Evolutionary conservation across 2,888 invertebrate species (phyloP).

Genomic region (Fragum sueziense): DNA sequence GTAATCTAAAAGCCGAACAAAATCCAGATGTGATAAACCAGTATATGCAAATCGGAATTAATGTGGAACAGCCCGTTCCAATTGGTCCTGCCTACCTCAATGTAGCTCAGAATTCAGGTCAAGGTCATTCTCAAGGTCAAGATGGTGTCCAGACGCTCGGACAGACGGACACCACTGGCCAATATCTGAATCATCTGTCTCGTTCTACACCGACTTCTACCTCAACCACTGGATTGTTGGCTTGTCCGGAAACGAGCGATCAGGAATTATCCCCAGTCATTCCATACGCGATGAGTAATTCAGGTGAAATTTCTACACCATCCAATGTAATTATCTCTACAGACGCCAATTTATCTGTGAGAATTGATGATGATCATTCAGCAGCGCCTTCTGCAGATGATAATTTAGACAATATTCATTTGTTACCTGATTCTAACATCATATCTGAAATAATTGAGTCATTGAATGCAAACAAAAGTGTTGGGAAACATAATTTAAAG

Average conservation of each 20-base stretch:
- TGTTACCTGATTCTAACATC: background rate
- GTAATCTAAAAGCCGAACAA: background rate
- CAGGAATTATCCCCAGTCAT: slow-evolving; percentile 36
- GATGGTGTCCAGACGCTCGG: background rate
- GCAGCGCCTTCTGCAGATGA: background rate
- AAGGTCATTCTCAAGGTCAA: background rate
- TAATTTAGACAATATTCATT: background rate
- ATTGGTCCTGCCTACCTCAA: background rate
- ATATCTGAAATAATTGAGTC: background rate
- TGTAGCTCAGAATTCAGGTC: background rate
- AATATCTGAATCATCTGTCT: background rate
- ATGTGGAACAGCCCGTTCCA: background rate
- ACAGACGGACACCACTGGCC: background rate
- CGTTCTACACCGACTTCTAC: background rate
- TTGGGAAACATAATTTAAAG: background rate
- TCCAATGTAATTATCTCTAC: background rate
- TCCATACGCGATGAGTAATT: slow-evolving; percentile 26
- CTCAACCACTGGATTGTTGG: slow-evolving; percentile 12
- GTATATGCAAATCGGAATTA: background rate
- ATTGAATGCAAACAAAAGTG: background rate
- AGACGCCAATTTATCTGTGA: background rate
- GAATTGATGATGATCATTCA: background rate
- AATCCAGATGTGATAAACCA: background rate
- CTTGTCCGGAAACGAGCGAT: background rate
- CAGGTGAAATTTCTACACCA: background rate